Conservation (phyloP, 2,888 invertebrate species). For the Clanis bilineata region DNA sequence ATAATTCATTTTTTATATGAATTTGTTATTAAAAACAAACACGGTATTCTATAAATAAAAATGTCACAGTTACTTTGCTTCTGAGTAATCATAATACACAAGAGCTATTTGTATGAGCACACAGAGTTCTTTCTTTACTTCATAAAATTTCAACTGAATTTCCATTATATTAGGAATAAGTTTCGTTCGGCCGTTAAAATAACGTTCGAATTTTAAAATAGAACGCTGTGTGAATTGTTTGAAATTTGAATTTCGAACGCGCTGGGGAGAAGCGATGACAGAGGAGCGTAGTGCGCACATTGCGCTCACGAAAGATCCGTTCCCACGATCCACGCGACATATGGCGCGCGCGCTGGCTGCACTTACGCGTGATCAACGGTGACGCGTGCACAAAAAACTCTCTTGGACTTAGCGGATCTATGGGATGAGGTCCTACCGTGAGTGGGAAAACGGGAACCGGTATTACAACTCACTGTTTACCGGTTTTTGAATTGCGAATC, state of each 20-base stretch:
- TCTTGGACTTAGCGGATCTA: conserved; percentile 75
- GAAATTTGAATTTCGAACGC: conserved; percentile 41
- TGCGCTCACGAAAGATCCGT: conserved; percentile 69
- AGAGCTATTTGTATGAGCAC: conserved; percentile 58
- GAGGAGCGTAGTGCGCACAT: conserved; percentile 69
- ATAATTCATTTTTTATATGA: background rate
- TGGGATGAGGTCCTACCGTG: conserved; percentile 55
- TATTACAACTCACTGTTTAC: conserved; percentile 18
- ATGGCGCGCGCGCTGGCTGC: conserved; percentile 75
- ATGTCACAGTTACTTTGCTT: conserved; percentile 60
- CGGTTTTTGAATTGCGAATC: background rate
- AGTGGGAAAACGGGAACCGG: conserved; percentile 58
- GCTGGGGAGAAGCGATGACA: conserved; percentile 48
- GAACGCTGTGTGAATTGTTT: conserved; percentile 36
- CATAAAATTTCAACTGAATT: conserved; percentile 20
- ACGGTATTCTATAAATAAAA: conserved; percentile 47
- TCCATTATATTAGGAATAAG: conserved; percentile 7
- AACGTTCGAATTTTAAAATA: conserved; percentile 36
- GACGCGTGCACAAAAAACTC: conserved; percentile 77
- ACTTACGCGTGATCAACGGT: conserved; percentile 70
- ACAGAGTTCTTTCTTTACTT: conserved; percentile 11
- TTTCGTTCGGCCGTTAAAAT: conserved; percentile 19
- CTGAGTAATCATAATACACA: conserved; percentile 64
- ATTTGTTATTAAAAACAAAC: conserved; percentile 44
- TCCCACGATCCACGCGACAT: conserved; percentile 80